Evolutionary conservation across 2,113 vertebrate genomes (phyloP).

Genomic region (Heterotis niloticus): DNA sequence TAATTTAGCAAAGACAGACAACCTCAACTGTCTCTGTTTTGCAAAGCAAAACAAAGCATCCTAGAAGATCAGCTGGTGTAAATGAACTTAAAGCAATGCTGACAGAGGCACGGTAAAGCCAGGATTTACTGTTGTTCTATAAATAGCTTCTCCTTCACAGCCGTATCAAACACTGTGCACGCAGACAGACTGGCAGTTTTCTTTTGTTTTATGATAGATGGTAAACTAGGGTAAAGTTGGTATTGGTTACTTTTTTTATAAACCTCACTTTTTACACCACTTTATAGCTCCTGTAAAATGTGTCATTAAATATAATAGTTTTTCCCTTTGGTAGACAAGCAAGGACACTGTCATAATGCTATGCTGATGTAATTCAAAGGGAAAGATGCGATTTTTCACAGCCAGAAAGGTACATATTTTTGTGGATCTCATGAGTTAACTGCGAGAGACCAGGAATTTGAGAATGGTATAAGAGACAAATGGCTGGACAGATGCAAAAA

Average conservation of each 20-base stretch:
- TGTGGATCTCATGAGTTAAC: background rate
- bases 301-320: constrained; percentile 7
- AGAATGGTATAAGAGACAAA: no score
- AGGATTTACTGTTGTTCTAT: no score
- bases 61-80: background rate
- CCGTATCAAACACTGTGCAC: background rate
- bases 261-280: constrained; percentile 8
- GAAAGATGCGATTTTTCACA: background rate
- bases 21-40: background rate
- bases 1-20: background rate
- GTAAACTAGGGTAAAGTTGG: background rate
- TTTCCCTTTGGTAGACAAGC: constrained; percentile 4
- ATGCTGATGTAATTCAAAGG: background rate
- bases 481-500: no score
- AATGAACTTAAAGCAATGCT: background rate
- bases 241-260: background rate
- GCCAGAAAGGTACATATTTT: background rate
- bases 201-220: background rate
- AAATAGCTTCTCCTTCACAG: background rate
- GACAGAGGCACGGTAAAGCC: no score
- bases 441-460: background rate
- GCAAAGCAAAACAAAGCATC: background rate
- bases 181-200: background rate
- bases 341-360: background rate
- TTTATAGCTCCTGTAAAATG: constrained; percentile 6